A percentile compares a stretch with the other conserved stretches of the same genome.
Evolutionary conservation across 2,888 invertebrate species (phyloP).

Genomic region (Philereme vetulata): DNA sequence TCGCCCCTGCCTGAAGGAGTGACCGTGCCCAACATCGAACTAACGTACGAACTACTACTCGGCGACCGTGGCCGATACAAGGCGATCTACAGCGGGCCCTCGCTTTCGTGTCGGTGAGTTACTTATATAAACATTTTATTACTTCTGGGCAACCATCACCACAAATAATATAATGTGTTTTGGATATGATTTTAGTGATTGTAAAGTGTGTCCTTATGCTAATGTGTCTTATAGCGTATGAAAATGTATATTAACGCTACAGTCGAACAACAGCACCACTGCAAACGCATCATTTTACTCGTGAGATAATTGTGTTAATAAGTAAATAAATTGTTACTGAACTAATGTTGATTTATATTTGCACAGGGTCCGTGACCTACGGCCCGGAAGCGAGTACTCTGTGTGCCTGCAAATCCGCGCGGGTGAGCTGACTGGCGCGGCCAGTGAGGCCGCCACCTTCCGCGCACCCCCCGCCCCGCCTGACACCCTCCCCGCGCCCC

Average conservation of each 20-base stretch:
- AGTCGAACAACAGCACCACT: too few relatives aligned
- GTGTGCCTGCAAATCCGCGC: conserved; percentile 91
- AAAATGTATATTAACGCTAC: too few relatives aligned
- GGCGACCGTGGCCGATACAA: conserved; percentile 94
- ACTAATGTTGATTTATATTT: not conserved
- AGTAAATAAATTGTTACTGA: too few relatives aligned
- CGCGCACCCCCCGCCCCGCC: conserved; percentile 92
- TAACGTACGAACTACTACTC: conserved; percentile 92
- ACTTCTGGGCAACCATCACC: too few relatives aligned
- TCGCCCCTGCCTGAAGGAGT: conserved; percentile 82
- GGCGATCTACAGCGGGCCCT: conserved; percentile 91
- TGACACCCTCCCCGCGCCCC: conserved; percentile 88
- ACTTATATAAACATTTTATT: too few relatives aligned
- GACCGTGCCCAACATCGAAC: conserved; percentile 77
- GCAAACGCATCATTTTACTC: too few relatives aligned
- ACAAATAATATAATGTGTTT: too few relatives aligned
- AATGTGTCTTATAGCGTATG: too few relatives aligned
- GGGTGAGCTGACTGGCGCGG: conserved; percentile 89
- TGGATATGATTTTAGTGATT: too few relatives aligned
- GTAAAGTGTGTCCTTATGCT: too few relatives aligned
- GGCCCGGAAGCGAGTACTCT: conserved; percentile 94
- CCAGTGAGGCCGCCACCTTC: conserved; percentile 91
- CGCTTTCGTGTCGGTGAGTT: conserved; percentile 87
- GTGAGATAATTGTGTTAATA: too few relatives aligned
- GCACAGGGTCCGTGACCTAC: conserved; percentile 89